Evolutionary conservation across 2,797 vertebrate species (phyloP).

Genomic region (Pseudotriccus pelzelni): DNA sequence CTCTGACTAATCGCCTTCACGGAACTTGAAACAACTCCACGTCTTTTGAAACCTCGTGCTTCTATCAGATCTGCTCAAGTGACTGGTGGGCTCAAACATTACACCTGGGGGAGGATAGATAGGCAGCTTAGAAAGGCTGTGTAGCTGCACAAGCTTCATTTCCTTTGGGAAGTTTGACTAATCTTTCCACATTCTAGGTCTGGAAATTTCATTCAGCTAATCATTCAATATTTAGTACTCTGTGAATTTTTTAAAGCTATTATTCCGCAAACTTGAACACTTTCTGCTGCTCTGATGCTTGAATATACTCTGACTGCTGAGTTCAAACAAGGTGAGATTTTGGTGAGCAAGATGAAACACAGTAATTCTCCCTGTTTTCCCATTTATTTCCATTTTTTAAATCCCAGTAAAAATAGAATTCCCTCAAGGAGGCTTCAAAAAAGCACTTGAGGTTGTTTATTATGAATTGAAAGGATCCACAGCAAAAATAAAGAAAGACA

Average conservation of each 20-base stretch:
- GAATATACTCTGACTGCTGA: background rate
- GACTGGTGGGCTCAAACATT: background rate
- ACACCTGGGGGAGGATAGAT: background rate
- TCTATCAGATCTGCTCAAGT: background rate
- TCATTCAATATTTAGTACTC: conserved; percentile 18
- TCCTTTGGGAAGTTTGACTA: background rate
- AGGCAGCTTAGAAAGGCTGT: background rate
- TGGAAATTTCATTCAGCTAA: background rate
- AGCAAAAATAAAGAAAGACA: background rate
- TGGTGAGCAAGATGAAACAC: background rate
- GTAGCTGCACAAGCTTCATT: background rate
- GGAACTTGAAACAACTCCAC: background rate
- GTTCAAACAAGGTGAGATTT: background rate
- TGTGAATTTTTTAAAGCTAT: conserved; percentile 4
- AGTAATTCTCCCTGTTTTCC: background rate
- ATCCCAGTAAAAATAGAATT: background rate
- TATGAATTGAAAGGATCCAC: background rate
- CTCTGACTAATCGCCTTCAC: fast-evolving
- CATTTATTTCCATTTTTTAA: background rate
- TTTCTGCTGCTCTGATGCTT: background rate
- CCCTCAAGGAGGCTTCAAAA: background rate
- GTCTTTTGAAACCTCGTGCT: background rate
- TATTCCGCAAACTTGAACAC: background rate
- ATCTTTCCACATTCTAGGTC: background rate
- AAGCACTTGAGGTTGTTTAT: background rate